These are phyloP conservation scores for Magallana gigas DNA, from an alignment of 1,140 invertebrate genomes.

Conservation along the genomic window DNA sequence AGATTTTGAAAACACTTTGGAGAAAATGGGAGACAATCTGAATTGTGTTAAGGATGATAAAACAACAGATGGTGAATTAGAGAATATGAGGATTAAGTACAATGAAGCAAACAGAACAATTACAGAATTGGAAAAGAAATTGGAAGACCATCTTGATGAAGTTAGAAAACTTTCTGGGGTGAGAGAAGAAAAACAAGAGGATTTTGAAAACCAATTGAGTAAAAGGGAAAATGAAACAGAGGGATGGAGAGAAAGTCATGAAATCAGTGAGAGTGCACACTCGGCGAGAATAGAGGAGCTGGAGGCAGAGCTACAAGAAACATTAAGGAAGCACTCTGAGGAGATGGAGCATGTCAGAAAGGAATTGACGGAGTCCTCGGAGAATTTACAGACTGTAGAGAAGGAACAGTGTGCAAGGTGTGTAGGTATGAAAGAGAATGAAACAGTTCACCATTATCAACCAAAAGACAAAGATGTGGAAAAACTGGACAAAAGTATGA, in stretches of 20 bases:
- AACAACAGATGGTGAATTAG: neutral
- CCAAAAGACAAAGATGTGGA: neutral
- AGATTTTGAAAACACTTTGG: neutral
- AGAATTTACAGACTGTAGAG: neutral
- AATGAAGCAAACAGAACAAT: neutral
- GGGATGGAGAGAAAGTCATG: neutral
- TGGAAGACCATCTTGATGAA: constrained; percentile 13
- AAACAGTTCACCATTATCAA: neutral
- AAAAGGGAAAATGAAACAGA: neutral
- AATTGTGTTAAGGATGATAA: neutral
- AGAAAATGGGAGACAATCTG: neutral
- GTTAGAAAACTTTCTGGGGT: neutral
- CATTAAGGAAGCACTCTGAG: neutral
- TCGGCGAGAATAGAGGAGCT: neutral
- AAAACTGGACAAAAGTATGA: neutral
- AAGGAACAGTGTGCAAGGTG: neutral
- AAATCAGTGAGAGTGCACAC: neutral
- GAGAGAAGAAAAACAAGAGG: constrained; percentile 1
- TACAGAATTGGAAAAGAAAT: constrained; percentile 3
- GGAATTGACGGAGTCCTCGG: neutral
- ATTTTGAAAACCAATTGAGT: neutral
- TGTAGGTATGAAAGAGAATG: neutral
- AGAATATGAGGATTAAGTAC: neutral
- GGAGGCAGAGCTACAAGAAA: neutral
- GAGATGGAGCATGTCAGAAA: neutral